These are phyloP conservation scores for Syngnathus scovelli DNA, from an alignment of 2,113 vertebrate species.

Conservation along the genomic window DNA sequence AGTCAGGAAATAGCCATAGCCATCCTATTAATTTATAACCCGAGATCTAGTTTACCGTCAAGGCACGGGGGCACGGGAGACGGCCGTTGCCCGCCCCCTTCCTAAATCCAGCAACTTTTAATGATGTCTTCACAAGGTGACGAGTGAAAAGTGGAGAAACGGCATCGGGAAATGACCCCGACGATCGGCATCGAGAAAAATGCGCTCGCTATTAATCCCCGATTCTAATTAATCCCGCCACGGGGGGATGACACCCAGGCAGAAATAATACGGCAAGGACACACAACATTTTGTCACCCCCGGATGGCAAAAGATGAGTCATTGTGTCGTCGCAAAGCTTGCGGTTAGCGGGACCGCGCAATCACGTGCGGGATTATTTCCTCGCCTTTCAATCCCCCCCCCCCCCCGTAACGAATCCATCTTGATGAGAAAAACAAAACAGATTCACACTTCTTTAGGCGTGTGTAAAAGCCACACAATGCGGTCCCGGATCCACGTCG, in stretches of 20 bases:
- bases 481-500: neutral
- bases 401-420: too few relatives aligned
- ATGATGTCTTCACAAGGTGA: neutral
- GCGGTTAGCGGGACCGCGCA: neutral
- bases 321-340: neutral
- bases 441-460: neutral
- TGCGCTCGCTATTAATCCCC: slow-evolving; percentile 3
- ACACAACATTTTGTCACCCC: neutral
- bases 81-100: neutral
- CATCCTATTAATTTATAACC: slow-evolving; percentile 57
- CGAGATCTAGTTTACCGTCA: slow-evolving; percentile 17
- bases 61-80: slow-evolving; percentile 34
- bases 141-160: neutral
- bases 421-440: neutral
- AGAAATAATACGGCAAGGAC: slow-evolving; percentile 10
- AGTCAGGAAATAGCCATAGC: slow-evolving; percentile 57
- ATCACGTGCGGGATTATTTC: neutral
- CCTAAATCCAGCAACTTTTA: slow-evolving; percentile 19
- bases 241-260: neutral
- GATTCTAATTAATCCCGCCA: slow-evolving; percentile 12
- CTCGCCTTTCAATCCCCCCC: neutral
- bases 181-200: neutral
- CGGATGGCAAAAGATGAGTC: neutral
- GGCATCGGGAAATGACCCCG: neutral
- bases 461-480: neutral